Conservation (phyloP, 2,888 invertebrate species). For the Pyrrhia umbra region DNA sequence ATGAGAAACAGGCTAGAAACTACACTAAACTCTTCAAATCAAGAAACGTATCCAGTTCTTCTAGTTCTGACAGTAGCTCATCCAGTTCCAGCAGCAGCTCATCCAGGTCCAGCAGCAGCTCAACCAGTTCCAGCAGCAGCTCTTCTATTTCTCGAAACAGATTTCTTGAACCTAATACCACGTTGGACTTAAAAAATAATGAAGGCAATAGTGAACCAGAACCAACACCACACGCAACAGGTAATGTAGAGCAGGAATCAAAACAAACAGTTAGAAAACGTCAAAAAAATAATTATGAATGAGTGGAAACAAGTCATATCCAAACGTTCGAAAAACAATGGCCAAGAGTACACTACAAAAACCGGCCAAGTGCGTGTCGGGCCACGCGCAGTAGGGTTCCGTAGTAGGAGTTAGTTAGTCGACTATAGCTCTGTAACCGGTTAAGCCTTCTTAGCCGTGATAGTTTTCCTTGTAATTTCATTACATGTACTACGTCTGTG, state of each 20-base stretch:
- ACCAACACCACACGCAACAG: conserved; percentile 20
- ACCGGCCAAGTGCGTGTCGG: no score
- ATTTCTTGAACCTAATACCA: no score
- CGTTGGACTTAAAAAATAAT: no score
- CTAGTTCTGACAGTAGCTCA: conserved; percentile 20
- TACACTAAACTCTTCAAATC: conserved; percentile 20
- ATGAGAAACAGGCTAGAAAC: conserved; percentile 19
- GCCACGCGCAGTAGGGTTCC: no score
- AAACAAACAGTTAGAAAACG: conserved; percentile 32
- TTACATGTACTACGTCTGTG: no score
- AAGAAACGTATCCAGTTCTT: conserved; percentile 20
- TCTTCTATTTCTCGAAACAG: no score
- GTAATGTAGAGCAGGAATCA: no score
- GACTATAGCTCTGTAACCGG: no score
- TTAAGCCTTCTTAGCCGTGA: no score
- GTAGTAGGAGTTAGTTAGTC: no score
- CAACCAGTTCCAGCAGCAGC: conserved; percentile 23
- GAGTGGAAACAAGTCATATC: conserved; percentile 46
- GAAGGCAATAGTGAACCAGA: conserved; percentile 16
- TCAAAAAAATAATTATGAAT: conserved; percentile 36
- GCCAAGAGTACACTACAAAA: conserved; percentile 33
- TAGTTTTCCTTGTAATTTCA: no score
- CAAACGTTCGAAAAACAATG: conserved; percentile 46
- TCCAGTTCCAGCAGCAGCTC: conserved; percentile 16
- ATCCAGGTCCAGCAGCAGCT: no score